Evolutionary conservation across 2,888 invertebrate species (phyloP), one percentile per base, ranked within the genome.

Genomic region (Monoplex corrugatus): DNA sequence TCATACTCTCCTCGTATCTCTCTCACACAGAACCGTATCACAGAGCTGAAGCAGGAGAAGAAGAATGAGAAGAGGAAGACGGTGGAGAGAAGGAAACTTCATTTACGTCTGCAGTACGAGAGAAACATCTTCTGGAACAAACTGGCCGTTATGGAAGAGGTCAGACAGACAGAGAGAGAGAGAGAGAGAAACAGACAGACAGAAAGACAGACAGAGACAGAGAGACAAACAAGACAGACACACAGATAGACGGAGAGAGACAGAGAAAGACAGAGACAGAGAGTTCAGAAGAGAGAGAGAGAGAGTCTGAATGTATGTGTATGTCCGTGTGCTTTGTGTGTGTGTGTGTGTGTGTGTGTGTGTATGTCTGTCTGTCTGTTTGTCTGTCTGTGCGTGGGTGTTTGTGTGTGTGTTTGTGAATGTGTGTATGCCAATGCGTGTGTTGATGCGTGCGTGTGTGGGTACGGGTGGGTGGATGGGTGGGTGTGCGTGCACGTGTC

Each of bases 21-120:
- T 63, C 16, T 35, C 84, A 63, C 44, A 32, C 80, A 87, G 88
- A 40, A 83, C n/a, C 78, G 88, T 8, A 88, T 88, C 68, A 0
- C 16, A 1, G 88, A 88, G 68, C 88, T 88, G 83, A 82, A 88
- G 72, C 32, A 68, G 44, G 88, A 88, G 83, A 88, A 83, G 83
- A 88, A 45, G 35, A n/a, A 68, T 5, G 44, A 63, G 44, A 88
- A 68, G 80, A 43, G 19, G 82, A 43, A 83, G 38, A 68, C 43
- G 35, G 19, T 63, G 8, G 44, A 63, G 44, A n/a, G 43, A 19
- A 23, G 44, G 3, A 88, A 44, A 68, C 68, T 40, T 23, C 82
- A 82, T 44, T 8, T n/a, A 8, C 83, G 45, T n/a, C 57, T 88
- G 44, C n/a, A 83, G 43, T 40, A 88, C 83, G 88, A 83, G 68